phyloP scores from a whole-genome alignment of 2,797 vertebrate genomes.

The Microcaecilia unicolor region DNA sequence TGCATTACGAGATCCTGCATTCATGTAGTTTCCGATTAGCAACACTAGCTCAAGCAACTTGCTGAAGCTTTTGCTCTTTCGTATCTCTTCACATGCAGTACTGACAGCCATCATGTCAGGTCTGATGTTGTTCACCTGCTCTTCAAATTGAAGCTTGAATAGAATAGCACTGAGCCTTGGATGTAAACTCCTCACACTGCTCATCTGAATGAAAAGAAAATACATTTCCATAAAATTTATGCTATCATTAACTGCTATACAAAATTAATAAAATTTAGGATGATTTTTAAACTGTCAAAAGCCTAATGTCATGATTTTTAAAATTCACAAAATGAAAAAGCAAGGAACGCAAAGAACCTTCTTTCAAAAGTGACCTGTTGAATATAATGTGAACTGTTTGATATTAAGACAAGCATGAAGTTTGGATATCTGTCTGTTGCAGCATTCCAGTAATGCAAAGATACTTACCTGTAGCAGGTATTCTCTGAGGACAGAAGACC shows the following conservation, averaged over 20 bases:
- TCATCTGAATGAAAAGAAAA: conserved; percentile 80
- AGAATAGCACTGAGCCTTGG: conserved; percentile 89
- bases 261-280: conserved; percentile 37
- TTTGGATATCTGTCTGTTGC: too few species aligned
- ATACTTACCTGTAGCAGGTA: too few species aligned
- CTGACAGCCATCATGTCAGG: conserved; percentile 91
- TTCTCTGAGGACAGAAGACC: too few species aligned
- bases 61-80: conserved; percentile 80
- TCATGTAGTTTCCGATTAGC: conserved; percentile 95
- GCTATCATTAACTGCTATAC: conserved; percentile 32
- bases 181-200: conserved; percentile 78
- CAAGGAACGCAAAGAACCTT: too few species aligned
- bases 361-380: too few species aligned
- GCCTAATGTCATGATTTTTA: conserved; percentile 36
- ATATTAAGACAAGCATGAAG: too few species aligned
- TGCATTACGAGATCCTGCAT: conserved; percentile 89
- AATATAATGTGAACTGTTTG: too few species aligned
- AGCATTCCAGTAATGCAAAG: too few species aligned
- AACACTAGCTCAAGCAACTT: conserved; percentile 86
- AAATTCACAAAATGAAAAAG: too few species aligned
- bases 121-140: conserved; percentile 86
- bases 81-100: conserved; percentile 85
- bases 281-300: conserved; percentile 56
- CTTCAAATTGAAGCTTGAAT: conserved; percentile 94
- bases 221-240: conserved; percentile 55